These are phyloP conservation scores for Strix aluco DNA, from an alignment of 2,113 vertebrate genomes.

Conservation along the genomic window DNA sequence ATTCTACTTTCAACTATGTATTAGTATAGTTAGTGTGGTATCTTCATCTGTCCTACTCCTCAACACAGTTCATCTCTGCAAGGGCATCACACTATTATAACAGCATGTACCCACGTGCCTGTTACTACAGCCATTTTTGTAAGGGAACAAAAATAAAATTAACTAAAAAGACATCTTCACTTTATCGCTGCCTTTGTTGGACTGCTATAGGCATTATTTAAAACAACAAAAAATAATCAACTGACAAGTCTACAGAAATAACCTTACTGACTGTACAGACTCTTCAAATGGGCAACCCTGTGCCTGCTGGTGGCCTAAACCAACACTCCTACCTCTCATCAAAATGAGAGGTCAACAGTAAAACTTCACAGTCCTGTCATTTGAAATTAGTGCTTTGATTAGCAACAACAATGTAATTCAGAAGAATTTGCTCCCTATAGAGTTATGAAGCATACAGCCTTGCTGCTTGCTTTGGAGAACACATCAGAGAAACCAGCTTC, in stretches of 20 bases:
- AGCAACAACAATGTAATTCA: background rate
- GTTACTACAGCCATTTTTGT: background rate
- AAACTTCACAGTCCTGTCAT: background rate
- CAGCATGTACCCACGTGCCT: rapidly evolving
- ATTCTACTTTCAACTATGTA: background rate
- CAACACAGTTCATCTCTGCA: background rate
- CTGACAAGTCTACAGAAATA: background rate
- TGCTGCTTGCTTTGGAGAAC: background rate
- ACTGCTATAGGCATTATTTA: background rate
- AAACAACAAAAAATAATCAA: background rate
- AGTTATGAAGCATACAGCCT: background rate
- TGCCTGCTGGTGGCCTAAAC: background rate
- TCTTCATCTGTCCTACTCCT: background rate
- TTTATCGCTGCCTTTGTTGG: background rate
- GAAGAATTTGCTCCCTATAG: background rate
- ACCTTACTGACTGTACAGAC: background rate
- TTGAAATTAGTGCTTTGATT: background rate
- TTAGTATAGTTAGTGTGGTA: background rate
- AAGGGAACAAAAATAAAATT: background rate
- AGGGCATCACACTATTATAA: background rate
- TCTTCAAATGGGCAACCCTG: background rate
- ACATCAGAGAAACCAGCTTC: background rate
- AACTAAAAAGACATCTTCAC: background rate
- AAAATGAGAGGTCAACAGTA: background rate
- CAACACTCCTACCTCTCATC: background rate